Percentiles rank a stretch among this genome's conserved stretches.
Evolutionary conservation across 35 echinoderm and acorn worm genomes (phyloP).

Genomic region (Apostichopus californicus): DNA sequence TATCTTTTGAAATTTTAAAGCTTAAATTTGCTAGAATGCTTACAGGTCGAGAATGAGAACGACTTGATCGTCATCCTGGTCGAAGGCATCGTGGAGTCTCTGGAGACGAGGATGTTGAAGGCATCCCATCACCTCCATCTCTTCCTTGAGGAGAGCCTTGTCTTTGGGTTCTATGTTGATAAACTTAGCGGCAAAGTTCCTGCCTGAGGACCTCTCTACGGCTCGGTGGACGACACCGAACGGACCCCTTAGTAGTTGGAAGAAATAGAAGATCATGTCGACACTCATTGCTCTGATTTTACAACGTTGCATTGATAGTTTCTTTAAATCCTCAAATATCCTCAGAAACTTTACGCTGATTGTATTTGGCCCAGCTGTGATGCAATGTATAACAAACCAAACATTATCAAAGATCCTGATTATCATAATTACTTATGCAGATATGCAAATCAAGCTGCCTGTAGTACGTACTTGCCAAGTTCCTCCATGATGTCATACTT

Average conservation of each 20-base stretch:
- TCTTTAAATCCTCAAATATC: no score
- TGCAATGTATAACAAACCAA: no score
- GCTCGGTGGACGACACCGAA: constrained; percentile 88
- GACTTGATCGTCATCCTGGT: constrained; percentile 74
- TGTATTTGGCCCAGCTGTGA: no score
- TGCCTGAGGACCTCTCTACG: constrained; percentile 76
- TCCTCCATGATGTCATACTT: constrained; percentile 95
- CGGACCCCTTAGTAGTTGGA: constrained; percentile 65
- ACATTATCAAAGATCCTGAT: no score
- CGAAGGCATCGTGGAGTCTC: constrained; percentile 86
- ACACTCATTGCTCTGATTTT: no score
- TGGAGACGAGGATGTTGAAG: constrained; percentile 87
- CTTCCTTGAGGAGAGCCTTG: constrained; percentile 72
- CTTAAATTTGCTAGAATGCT: constrained; percentile 20
- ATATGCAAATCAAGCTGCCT: no score
- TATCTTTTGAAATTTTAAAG: no score
- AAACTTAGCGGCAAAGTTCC: constrained; percentile 96
- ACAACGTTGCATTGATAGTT: no score
- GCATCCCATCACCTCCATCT: constrained; percentile 79
- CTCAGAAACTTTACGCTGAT: no score
- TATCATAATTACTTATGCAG: no score
- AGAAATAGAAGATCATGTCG: neutral
- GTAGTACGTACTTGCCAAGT: constrained; percentile 73
- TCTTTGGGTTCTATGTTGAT: constrained; percentile 83
- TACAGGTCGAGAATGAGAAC: constrained; percentile 97